These are phyloP conservation scores for Amia ocellicauda DNA, from an alignment of 2,113 vertebrate species.

Conservation along the genomic window DNA sequence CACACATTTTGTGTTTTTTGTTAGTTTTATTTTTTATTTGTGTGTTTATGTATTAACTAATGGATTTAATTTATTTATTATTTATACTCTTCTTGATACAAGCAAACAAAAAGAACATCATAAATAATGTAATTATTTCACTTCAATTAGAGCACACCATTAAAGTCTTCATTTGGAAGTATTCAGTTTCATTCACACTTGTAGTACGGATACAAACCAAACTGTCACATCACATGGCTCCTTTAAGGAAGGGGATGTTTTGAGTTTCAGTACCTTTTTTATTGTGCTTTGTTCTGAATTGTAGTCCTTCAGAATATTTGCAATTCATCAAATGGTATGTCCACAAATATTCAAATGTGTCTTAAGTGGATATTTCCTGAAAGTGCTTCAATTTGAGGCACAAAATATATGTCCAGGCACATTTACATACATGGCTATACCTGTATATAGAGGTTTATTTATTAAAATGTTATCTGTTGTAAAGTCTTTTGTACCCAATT, in stretches of 20 bases:
- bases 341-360: slow-evolving; percentile 23
- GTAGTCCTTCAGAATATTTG: slow-evolving; percentile 16
- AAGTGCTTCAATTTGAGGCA: slow-evolving; percentile 6
- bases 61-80: too few relatives aligned
- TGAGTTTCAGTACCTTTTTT: neutral
- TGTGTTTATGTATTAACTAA: too few relatives aligned
- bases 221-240: neutral
- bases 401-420: neutral
- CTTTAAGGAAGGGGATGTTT: neutral
- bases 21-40: too few relatives aligned
- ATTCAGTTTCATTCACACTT: too few relatives aligned
- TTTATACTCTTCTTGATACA: neutral
- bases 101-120: neutral
- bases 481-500: too few relatives aligned
- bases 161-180: too few relatives aligned
- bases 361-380: slow-evolving; percentile 19
- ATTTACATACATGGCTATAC: neutral
- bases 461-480: too few relatives aligned
- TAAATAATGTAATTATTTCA: neutral
- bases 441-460: neutral
- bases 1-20: too few relatives aligned
- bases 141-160: neutral
- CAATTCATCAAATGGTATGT: slow-evolving; percentile 17
- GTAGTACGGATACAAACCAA: too few relatives aligned
- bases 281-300: slow-evolving; percentile 7